These are phyloP conservation scores for Orthosia gothica DNA, from an alignment of 2,888 invertebrate species.

Conservation along the genomic window DNA sequence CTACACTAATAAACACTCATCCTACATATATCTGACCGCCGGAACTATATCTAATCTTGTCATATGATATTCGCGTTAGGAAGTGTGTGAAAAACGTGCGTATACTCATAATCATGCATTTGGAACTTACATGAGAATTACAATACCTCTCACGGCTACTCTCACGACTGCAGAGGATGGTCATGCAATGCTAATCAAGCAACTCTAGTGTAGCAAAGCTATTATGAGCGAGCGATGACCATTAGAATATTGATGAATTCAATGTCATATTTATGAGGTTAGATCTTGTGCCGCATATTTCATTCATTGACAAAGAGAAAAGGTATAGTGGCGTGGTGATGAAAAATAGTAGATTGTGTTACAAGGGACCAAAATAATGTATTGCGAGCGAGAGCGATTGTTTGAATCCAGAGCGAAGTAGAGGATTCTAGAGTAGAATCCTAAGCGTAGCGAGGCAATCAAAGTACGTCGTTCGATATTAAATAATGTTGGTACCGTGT, in stretches of 20 bases:
- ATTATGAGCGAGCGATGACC: not conserved
- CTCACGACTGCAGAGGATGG: constrained; percentile 25
- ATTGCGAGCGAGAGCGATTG: too few relatives aligned
- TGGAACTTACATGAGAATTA: constrained; percentile 30
- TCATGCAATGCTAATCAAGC: constrained; percentile 14
- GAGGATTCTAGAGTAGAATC: too few relatives aligned
- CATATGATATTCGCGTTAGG: constrained; percentile 32
- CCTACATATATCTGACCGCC: not conserved
- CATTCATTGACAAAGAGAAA: not conserved
- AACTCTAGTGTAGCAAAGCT: not conserved
- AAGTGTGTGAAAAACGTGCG: constrained; percentile 23
- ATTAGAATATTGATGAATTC: constrained; percentile 25
- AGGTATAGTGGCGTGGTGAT: too few relatives aligned
- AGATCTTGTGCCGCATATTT: constrained; percentile 11
- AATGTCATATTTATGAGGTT: not conserved
- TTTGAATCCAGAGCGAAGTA: too few relatives aligned
- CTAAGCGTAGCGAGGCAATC: too few relatives aligned
- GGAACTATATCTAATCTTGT: constrained; percentile 16
- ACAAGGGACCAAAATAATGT: too few relatives aligned
- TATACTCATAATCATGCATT: constrained; percentile 14
- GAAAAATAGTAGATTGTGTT: too few relatives aligned
- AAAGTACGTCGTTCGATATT: too few relatives aligned
- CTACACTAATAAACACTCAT: too few relatives aligned
- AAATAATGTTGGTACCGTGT: too few relatives aligned
- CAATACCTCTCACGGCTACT: constrained; percentile 24